Conservation (phyloP, 2,888 invertebrate genomes). For the Dolichopus griseipennis region DNA sequence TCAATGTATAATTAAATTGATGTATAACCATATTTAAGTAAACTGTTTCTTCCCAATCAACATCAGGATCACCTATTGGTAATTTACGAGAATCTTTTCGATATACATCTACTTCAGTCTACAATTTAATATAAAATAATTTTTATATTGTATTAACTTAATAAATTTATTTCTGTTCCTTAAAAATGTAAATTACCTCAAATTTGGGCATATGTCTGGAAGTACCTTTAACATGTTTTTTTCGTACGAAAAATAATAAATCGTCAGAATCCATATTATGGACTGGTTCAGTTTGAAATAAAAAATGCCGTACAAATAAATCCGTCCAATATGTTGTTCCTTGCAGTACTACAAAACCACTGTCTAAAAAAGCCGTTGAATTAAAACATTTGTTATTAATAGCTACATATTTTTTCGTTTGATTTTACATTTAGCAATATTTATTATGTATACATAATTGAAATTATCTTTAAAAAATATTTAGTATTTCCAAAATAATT, state of each 20-base stretch:
- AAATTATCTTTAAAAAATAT: no score
- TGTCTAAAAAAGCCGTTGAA: constrained; percentile 50
- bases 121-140: constrained; percentile 28
- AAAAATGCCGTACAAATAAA: constrained; percentile 86
- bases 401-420: no score
- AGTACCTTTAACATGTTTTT: constrained; percentile 80
- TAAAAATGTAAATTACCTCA: constrained; percentile 51
- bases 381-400: no score
- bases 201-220: constrained; percentile 82
- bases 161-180: background rate
- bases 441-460: no score
- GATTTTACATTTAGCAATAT: no score
- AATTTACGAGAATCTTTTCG: constrained; percentile 93
- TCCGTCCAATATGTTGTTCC: constrained; percentile 94
- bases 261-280: constrained; percentile 84
- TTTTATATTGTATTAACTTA: background rate
- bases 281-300: constrained; percentile 74
- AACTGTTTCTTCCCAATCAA: constrained; percentile 99
- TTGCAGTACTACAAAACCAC: constrained; percentile 84
- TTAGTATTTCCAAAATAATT: no score
- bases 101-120: constrained; percentile 95
- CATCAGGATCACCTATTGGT: constrained; percentile 90
- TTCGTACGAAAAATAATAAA: constrained; percentile 89
- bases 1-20: constrained; percentile 96
- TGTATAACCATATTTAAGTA: constrained; percentile 96